phyloP scores from a whole-genome alignment of 1,140 invertebrate genomes.

The Mamestra configurata region DNA sequence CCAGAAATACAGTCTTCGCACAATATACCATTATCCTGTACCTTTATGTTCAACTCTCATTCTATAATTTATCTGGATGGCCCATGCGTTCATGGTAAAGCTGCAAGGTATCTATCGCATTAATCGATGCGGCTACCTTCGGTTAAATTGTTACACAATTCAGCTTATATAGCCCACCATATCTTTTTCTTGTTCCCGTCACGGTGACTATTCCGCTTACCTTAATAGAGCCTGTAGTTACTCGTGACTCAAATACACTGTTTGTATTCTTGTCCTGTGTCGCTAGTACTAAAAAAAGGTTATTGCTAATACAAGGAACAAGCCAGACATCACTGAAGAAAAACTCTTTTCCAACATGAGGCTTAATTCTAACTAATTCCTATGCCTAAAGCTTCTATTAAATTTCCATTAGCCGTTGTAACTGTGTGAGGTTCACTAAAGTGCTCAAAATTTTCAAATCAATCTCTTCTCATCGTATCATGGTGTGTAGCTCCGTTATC shows the following conservation, averaged over 20 bases:
- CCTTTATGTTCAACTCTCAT: neutral
- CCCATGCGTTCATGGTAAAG: too few relatives aligned
- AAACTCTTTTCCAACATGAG: too few relatives aligned
- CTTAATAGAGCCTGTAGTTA: neutral
- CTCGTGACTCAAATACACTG: neutral
- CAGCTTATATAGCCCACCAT: neutral
- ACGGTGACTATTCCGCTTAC: neutral
- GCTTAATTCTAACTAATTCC: neutral
- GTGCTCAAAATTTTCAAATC: neutral
- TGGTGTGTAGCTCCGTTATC: neutral
- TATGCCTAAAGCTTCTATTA: neutral
- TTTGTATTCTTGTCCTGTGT: too few relatives aligned
- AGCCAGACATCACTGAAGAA: neutral
- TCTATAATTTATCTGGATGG: neutral
- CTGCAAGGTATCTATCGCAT: too few relatives aligned
- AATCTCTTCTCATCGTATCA: neutral
- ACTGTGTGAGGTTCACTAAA: neutral
- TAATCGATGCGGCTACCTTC: too few relatives aligned
- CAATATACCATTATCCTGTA: neutral
- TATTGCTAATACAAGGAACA: neutral
- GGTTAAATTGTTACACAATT: neutral
- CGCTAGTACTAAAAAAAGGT: neutral
- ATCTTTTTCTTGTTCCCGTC: neutral
- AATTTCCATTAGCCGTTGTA: neutral
- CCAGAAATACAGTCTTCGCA: conserved; percentile 2